These are phyloP conservation scores for Drosophila nigromelanica DNA, from an alignment of 1,140 invertebrate species.

Conservation along the genomic window DNA sequence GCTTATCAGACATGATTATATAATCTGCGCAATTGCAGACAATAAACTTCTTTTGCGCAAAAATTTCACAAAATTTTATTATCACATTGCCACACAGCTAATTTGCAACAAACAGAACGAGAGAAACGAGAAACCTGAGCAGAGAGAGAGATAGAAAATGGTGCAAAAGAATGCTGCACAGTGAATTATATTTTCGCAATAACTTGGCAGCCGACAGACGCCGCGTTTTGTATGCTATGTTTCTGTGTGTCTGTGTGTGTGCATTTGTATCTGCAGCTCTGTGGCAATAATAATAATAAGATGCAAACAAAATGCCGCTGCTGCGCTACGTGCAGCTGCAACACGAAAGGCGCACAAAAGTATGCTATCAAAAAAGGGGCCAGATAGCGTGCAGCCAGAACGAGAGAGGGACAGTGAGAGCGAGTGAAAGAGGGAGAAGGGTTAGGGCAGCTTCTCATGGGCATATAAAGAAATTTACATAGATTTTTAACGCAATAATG, in stretches of 20 bases:
- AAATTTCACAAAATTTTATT: slow-evolving; percentile 67
- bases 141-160: slow-evolving; percentile 12
- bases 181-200: slow-evolving; percentile 80
- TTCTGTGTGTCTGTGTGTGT: slow-evolving; percentile 31
- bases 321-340: slow-evolving; percentile 50
- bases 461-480: slow-evolving; percentile 77
- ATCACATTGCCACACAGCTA: slow-evolving; percentile 76
- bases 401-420: not conserved
- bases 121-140: not conserved
- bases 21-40: slow-evolving; percentile 76
- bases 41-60: slow-evolving; percentile 71
- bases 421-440: not conserved
- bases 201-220: slow-evolving; percentile 64
- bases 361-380: slow-evolving; percentile 29
- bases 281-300: slow-evolving; percentile 77
- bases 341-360: slow-evolving; percentile 29
- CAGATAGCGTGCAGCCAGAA: slow-evolving; percentile 10
- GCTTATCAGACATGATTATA: slow-evolving; percentile 52
- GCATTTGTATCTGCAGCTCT: slow-evolving; percentile 50
- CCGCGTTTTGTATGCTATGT: slow-evolving; percentile 24
- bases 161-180: slow-evolving; percentile 52
- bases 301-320: slow-evolving; percentile 61
- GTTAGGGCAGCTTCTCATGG: slow-evolving; percentile 16
- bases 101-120: slow-evolving; percentile 51
- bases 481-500: slow-evolving; percentile 77